Conservation (phyloP, 2,888 invertebrate genomes). For the Osedax frankpressi region DNA sequence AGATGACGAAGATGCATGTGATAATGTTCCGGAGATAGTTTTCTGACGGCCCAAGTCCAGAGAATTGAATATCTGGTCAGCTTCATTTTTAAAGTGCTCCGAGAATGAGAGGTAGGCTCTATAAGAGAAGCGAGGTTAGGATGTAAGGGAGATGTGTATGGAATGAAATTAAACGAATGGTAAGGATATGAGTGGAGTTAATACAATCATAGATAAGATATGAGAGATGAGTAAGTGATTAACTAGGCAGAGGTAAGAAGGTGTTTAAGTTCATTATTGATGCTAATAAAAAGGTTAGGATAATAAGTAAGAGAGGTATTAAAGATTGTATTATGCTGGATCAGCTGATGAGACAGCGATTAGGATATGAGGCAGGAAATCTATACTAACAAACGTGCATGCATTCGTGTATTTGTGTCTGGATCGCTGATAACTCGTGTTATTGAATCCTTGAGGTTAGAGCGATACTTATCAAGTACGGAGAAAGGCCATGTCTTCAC, state of each 20-base stretch:
- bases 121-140: conserved; percentile 24
- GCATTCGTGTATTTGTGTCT: conserved; percentile 72
- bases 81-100: conserved; percentile 76
- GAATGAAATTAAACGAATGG: too few species aligned
- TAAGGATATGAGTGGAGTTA: too few species aligned
- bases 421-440: conserved; percentile 73
- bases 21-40: conserved; percentile 53
- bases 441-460: conserved; percentile 66
- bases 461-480: conserved; percentile 67
- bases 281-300: too few species aligned
- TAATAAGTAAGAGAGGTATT: too few species aligned
- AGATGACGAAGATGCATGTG: conserved; percentile 47
- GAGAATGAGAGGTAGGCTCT: conserved; percentile 82
- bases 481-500: conserved; percentile 75
- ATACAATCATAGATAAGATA: too few species aligned
- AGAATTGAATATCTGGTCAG: conserved; percentile 66
- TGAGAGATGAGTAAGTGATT: too few species aligned
- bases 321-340: too few species aligned
- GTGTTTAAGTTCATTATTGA: too few species aligned
- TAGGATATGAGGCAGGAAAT: too few species aligned
- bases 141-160: too few species aligned
- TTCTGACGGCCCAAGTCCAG: conserved; percentile 67
- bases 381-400: conserved; percentile 64
- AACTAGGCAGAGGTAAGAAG: too few species aligned
- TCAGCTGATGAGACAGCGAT: too few species aligned